Percentiles rank a stretch among this genome's conserved stretches.
phyloP scores from a whole-genome alignment of 2,113 vertebrate genomes.

The Jacana jacana region DNA sequence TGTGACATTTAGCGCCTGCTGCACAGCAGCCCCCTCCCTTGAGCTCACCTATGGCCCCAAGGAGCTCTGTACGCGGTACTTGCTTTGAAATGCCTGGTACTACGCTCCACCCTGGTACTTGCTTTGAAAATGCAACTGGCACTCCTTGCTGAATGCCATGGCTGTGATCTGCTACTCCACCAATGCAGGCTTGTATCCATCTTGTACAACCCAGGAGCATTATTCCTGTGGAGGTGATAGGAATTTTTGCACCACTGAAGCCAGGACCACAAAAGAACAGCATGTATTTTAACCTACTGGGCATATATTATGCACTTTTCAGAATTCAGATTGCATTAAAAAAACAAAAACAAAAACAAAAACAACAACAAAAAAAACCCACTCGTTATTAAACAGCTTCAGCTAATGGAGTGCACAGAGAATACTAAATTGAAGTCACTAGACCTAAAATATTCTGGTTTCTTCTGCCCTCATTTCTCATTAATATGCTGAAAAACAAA shows the following conservation, averaged over 20 bases:
- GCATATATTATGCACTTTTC: fast-evolving
- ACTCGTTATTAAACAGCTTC: not conserved
- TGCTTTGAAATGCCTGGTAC: not conserved
- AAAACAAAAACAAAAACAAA: not conserved
- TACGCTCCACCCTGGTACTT: not conserved
- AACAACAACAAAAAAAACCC: not conserved
- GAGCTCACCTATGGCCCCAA: not conserved
- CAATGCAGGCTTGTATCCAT: fast-evolving
- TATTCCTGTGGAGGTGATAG: not conserved
- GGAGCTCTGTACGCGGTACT: not conserved
- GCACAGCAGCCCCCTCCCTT: not conserved
- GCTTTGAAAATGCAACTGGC: not conserved
- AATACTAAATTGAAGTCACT: not conserved
- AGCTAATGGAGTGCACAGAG: not conserved
- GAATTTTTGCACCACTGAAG: not conserved
- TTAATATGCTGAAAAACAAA: constrained; percentile 14
- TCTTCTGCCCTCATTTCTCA: constrained; percentile 12
- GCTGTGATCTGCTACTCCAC: not conserved
- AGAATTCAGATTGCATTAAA: not conserved
- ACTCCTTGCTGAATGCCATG: fast-evolving
- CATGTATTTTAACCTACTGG: not conserved
- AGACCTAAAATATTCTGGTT: constrained; percentile 17
- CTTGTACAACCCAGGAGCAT: fast-evolving
- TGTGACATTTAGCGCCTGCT: not conserved
- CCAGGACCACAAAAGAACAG: not conserved